Evolutionary conservation across 2,797 vertebrate species (phyloP), one percentile per base, ranked within the genome.

Genomic region (Arctocebus calabarensis): DNA sequence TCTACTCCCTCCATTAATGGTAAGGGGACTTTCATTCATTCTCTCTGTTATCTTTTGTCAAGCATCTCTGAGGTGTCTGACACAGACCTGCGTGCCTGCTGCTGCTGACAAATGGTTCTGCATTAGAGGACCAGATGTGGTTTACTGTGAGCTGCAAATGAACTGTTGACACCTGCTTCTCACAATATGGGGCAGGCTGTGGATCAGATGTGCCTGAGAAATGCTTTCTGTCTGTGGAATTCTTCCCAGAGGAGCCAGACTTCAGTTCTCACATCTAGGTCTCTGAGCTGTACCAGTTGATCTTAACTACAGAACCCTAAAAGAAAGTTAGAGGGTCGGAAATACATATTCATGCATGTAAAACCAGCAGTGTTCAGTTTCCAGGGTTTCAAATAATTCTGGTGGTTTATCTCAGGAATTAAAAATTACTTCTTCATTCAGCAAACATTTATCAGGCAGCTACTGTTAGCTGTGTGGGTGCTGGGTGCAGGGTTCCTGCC

Each of bases 131-230:
- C 82, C 48, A 64, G 77, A 90, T 70, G 77, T 40, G 94, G 40
- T 52, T 95, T 43, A 25, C 73, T 34, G 4, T 6, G 66, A 75
- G 73, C 79, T 48, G 64, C 64, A 85, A 68, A 55, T 8, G 40
- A 87, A 61, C 88, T 62, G 61, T 13, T 85, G 68, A 86, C 29
- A 82, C 37, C 68, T 78, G 70, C 75, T 61, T 89, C 62, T 94
- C 87, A 83, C 29, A 61, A 48, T 19, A 13, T 7, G n/a, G 20
- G 61, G 74, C 0, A 5, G 45, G 45, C 68, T 88, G 19, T 40
- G 57, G 29, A 66, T 86, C 57, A 40, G 32, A 55, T 3, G 0
- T 64, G 59, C 90, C 62, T 73, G 43, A 37, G 29, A 85, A 86
- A 83, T 62, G 75, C 81, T 85, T 66, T 75, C 84, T 86, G 70